Conservation (phyloP, 2,888 invertebrate species). For the Sesia apiformis region DNA sequence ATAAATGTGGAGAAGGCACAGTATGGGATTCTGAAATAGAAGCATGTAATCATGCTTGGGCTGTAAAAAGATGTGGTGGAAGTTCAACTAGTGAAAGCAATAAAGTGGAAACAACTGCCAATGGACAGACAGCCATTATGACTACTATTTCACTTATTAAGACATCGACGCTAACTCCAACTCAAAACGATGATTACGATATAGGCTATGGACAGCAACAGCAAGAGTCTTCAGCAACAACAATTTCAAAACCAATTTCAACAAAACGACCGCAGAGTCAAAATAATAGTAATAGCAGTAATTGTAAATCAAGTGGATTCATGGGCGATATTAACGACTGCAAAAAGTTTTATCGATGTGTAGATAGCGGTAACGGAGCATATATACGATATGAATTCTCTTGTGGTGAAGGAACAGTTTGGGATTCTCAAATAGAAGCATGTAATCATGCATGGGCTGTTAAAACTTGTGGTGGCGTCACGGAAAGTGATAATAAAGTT, state of each 20-base stretch:
- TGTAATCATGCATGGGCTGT: slow-evolving; percentile 80
- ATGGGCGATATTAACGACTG: slow-evolving; percentile 80
- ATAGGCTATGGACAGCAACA: slow-evolving; percentile 19
- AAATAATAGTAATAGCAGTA: slow-evolving; percentile 5
- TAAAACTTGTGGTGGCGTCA: slow-evolving; percentile 34
- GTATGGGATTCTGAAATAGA: slow-evolving; percentile 73
- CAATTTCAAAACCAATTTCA: not conserved
- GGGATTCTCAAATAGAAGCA: slow-evolving; percentile 79
- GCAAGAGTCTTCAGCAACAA: slow-evolving; percentile 7
- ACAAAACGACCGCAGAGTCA: slow-evolving; percentile 7
- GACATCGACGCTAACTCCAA: slow-evolving; percentile 10
- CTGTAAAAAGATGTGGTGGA: slow-evolving; percentile 31
- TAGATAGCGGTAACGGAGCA: slow-evolving; percentile 73
- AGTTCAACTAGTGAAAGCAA: not conserved
- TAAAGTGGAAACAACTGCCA: not conserved
- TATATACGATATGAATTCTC: slow-evolving; percentile 80
- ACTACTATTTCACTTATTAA: slow-evolving; percentile 12
- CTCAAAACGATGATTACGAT: slow-evolving; percentile 20
- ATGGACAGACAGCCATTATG: not conserved
- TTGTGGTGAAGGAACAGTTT: slow-evolving; percentile 85
- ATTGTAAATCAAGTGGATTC: slow-evolving; percentile 78
- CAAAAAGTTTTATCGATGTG: slow-evolving; percentile 85
- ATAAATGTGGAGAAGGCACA: slow-evolving; percentile 71
- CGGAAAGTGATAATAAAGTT: not conserved
- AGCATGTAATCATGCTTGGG: slow-evolving; percentile 75